Evolutionary conservation across 2,888 invertebrate genomes (phyloP).

Genomic region (Acronicta aceris): DNA sequence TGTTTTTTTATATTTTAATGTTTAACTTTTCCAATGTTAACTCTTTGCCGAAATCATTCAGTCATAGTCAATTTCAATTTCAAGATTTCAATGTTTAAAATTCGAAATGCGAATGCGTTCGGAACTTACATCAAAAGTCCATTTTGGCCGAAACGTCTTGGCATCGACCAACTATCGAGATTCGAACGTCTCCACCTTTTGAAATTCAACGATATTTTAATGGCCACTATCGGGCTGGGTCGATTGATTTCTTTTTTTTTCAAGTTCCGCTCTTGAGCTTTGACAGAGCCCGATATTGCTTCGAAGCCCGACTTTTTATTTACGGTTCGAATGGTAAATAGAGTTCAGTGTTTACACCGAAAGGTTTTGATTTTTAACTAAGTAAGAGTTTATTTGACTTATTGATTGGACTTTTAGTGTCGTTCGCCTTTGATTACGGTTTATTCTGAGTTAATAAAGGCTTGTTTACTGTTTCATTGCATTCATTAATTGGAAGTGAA

Average conservation of each 20-base stretch:
- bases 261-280: conserved; percentile 68
- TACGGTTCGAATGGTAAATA: conserved; percentile 73
- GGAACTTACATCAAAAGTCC: conserved; percentile 84
- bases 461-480: conserved; percentile 6
- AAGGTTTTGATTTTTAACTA: conserved; percentile 50
- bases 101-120: conserved; percentile 62
- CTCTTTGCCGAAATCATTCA: neutral
- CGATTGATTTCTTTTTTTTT: conserved; percentile 76
- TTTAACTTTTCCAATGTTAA: no score
- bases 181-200: conserved; percentile 78
- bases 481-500: conserved; percentile 5
- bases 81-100: conserved; percentile 38
- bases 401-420: conserved; percentile 45
- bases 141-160: conserved; percentile 82
- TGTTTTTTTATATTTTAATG: no score
- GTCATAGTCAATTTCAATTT: no score
- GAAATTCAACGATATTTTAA: conserved; percentile 88
- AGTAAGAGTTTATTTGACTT: conserved; percentile 51
- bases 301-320: conserved; percentile 72
- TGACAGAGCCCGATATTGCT: conserved; percentile 77
- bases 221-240: conserved; percentile 82
- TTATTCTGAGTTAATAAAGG: conserved; percentile 8
- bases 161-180: conserved; percentile 69
- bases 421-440: conserved; percentile 24
- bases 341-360: conserved; percentile 64